Conservation (phyloP, 2,888 invertebrate species). For the Patella depressa region DNA sequence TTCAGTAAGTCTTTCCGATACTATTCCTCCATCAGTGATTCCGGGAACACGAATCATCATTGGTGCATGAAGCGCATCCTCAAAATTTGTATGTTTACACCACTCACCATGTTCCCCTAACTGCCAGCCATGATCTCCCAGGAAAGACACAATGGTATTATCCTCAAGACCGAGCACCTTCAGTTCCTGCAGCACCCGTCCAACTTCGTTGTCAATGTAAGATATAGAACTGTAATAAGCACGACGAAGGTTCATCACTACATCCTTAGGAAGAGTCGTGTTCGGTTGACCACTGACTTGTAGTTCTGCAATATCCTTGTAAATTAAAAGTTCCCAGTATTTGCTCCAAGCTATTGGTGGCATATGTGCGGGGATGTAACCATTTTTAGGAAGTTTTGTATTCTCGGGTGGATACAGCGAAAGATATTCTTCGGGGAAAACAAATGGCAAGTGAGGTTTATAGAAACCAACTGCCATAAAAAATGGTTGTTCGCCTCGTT, state of each 20-base stretch:
- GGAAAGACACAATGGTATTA: constrained; percentile 45
- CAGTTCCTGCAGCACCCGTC: constrained; percentile 34
- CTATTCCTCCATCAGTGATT: constrained; percentile 39
- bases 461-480: constrained; percentile 85
- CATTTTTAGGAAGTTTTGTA: constrained; percentile 40
- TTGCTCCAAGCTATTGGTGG: constrained; percentile 47
- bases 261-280: constrained; percentile 42
- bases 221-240: constrained; percentile 46
- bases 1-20: constrained; percentile 44
- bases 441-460: constrained; percentile 75
- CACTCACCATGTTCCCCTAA: constrained; percentile 50
- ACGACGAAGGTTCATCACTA: constrained; percentile 33
- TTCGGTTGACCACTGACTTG: constrained; percentile 48
- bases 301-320: constrained; percentile 35
- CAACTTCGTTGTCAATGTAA: constrained; percentile 42
- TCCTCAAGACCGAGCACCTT: constrained; percentile 34
- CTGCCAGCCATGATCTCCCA: constrained; percentile 50
- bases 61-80: constrained; percentile 47
- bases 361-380: constrained; percentile 44
- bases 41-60: constrained; percentile 51
- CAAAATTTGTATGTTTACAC: constrained; percentile 50
- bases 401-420: constrained; percentile 72
- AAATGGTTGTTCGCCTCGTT: constrained; percentile 76
- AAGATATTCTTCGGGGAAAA: constrained; percentile 82
- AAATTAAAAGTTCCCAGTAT: constrained; percentile 41